Base-by-base conservation (phyloP, 2,797 vertebrate genomes). In the Thamnophis elegans region DNA sequence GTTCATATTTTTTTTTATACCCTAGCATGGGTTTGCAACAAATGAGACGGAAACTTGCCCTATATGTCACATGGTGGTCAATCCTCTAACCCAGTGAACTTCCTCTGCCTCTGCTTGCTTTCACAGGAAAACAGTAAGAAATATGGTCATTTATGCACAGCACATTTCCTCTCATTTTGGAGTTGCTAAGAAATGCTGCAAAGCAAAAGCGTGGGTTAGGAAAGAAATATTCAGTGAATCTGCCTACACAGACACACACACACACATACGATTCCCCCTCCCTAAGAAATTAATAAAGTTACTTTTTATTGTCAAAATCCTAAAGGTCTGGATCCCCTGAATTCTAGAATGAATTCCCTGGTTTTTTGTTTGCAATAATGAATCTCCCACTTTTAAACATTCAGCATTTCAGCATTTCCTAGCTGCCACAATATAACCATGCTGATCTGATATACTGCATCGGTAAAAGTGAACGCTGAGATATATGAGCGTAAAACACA, bases 1-100 rank as follows among this genome's bases (percentile, higher is more conserved):
- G 36, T 62, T 90, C 78, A 47, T 90, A 55, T 55, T 62, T 89
- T 47, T 5, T 51, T 47, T 16, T 60, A 60, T 22, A 73, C 7
- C 16, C 22, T 82, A 12, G 58, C 32, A 56, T 90, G 36, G 32
- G 82, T 32, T 92, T 85, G 59, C 78, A 92, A 51, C 78, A 92
- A 32, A 55, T 88, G 20, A 88, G 42, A 91, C 88, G n/a, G 89
- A 88, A 91, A 91, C 88, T 8, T 82, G 89, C 68, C 86, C 56
- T 86, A 91, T 68, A 87, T 93, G 92, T 91, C 88, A 90, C 89
- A 88, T 68, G 88, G 86, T 78, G 89, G 92, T 93, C 82, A 68
- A 25, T 88, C 89, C 51, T 88, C 55, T 32, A 90, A 14, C 42
- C 56, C 68, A 85, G 16, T 82, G 65, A 85, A 91, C 88, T 88